Conservation (phyloP, 2,797 vertebrate species). For the Cossypha dichroa region DNA sequence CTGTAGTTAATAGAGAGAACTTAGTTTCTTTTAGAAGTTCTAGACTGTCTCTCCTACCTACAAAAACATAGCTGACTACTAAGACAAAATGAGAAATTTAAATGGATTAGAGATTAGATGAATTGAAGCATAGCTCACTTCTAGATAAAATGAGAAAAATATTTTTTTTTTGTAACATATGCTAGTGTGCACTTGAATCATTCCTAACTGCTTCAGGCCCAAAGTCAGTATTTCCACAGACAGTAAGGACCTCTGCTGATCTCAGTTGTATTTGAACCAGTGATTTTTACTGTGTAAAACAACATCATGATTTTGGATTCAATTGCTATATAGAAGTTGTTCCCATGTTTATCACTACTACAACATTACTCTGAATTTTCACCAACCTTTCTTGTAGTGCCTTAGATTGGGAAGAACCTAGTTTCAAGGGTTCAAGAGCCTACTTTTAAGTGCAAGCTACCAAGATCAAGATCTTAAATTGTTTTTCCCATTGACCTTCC, state of each 20-base stretch:
- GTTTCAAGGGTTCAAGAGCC: neutral
- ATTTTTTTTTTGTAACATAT: neutral
- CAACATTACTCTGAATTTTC: neutral
- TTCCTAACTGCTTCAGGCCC: neutral
- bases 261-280: neutral
- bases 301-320: neutral
- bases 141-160: neutral
- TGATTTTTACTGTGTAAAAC: neutral
- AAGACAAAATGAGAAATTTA: neutral
- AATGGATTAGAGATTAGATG: neutral
- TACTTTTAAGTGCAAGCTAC: neutral
- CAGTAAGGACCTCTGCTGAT: neutral
- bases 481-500: neutral
- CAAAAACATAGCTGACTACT: neutral
- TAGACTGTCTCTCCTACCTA: neutral
- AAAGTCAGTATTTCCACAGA: neutral
- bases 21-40: neutral
- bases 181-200: neutral
- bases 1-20: neutral
- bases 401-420: neutral
- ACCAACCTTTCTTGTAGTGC: neutral
- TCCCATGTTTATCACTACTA: neutral
- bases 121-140: neutral
- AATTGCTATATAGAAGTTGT: neutral
- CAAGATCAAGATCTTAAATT: neutral